Evolutionary conservation across 2,113 vertebrate genomes (phyloP).

Genomic region (Triplophysa tibetana): DNA sequence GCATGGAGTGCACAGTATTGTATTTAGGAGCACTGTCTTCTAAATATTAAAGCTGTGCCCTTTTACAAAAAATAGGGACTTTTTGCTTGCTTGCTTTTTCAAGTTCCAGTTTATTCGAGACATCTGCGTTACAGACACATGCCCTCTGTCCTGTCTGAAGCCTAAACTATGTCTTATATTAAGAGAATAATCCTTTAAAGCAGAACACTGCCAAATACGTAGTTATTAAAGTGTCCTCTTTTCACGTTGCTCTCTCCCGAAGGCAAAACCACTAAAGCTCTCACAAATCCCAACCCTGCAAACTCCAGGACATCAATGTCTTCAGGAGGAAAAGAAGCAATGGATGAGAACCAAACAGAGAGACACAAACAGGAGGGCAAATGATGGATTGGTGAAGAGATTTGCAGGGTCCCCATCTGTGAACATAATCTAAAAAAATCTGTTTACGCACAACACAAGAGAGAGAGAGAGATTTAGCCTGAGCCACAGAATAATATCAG

Average conservation of each 20-base stretch:
- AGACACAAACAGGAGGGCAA: slow-evolving; percentile 38
- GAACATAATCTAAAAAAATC: slow-evolving; percentile 67
- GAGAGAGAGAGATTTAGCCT: slow-evolving; percentile 48
- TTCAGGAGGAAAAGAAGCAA: slow-evolving; percentile 38
- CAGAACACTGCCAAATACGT: slow-evolving; percentile 13
- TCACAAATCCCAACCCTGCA: slow-evolving; percentile 2
- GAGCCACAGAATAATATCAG: slow-evolving; percentile 51
- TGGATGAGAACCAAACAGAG: slow-evolving; percentile 22
- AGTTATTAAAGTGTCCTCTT: slow-evolving; percentile 20
- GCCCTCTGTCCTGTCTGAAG: not conserved
- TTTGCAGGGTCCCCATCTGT: slow-evolving; percentile 70
- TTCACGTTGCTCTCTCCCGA: not conserved
- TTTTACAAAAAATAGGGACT: no score
- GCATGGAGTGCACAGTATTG: no score
- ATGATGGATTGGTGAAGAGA: slow-evolving; percentile 61
- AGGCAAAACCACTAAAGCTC: not conserved
- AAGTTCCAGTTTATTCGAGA: no score
- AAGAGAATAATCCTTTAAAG: slow-evolving; percentile 19
- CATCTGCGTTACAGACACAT: not conserved
- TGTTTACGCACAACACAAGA: slow-evolving; percentile 44
- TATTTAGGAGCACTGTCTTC: no score
- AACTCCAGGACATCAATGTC: not conserved
- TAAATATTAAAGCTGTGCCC: no score
- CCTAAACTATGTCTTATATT: not conserved
- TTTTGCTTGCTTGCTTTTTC: no score